Conservation (phyloP, 1,140 invertebrate species). For the Papilio helenus region DNA sequence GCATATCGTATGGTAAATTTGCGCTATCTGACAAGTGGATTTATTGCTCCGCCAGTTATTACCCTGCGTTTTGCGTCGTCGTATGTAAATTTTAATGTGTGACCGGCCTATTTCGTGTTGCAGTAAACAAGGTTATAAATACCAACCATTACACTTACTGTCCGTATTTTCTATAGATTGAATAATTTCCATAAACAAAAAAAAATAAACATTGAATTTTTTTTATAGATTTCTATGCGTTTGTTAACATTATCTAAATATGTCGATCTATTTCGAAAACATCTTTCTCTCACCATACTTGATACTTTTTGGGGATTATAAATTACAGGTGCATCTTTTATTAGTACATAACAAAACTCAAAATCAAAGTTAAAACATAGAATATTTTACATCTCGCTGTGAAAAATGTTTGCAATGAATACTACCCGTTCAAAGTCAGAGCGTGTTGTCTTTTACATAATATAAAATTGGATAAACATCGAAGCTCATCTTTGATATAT, state of each 20-base stretch:
- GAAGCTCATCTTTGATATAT: background rate
- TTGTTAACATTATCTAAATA: background rate
- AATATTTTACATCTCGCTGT: background rate
- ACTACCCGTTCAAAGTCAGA: background rate
- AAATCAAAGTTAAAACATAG: background rate
- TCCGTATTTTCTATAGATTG: background rate
- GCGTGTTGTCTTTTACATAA: background rate
- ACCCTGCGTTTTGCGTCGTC: conserved; percentile 18
- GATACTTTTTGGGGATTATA: too few species aligned
- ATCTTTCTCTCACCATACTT: background rate
- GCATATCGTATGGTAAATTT: conserved; percentile 14
- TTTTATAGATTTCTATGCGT: too few species aligned
- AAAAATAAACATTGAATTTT: background rate
- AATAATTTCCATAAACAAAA: background rate
- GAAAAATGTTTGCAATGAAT: background rate
- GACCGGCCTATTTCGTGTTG: conserved; percentile 26
- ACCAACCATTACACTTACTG: background rate
- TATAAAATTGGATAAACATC: background rate
- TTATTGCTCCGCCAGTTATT: conserved; percentile 24
- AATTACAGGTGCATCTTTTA: too few species aligned
- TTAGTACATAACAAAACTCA: too few species aligned
- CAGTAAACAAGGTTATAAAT: conserved; percentile 21
- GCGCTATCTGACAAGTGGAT: conserved; percentile 19
- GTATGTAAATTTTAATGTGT: conserved; percentile 28
- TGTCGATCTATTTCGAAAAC: background rate